Evolutionary conservation across 2,113 vertebrate species (phyloP).

Genomic region (Sinocyclocheilus rhinocerous): DNA sequence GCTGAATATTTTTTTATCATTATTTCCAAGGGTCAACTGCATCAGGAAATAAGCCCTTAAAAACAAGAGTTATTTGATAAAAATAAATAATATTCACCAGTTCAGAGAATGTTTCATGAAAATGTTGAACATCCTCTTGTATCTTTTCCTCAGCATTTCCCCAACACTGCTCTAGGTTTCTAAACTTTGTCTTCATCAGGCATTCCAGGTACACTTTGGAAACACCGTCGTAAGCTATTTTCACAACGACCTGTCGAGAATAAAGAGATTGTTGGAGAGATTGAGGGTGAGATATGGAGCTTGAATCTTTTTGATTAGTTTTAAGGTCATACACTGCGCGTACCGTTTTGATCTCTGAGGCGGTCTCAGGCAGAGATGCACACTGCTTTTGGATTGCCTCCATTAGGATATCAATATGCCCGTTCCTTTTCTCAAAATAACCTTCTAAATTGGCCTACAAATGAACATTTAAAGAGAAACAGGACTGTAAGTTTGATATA

Average conservation of each 20-base stretch:
- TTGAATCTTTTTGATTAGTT: constrained; percentile 31
- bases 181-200: constrained; percentile 48
- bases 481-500: not conserved
- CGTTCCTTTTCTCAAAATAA: constrained; percentile 55
- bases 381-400: not conserved
- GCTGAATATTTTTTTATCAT: not conserved
- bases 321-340: not conserved
- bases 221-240: constrained; percentile 54
- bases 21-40: not conserved
- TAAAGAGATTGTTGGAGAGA: not conserved
- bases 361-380: not conserved
- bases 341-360: not conserved
- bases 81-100: constrained; percentile 52
- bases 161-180: constrained; percentile 53
- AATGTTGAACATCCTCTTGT: constrained; percentile 38
- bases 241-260: constrained; percentile 59
- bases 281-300: not conserved
- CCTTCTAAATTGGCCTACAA: constrained; percentile 56
- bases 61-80: not conserved
- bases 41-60: not conserved
- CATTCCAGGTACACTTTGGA: constrained; percentile 57
- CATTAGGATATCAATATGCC: not conserved
- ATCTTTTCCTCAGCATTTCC: constrained; percentile 42
- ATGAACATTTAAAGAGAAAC: not conserved
- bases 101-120: constrained; percentile 39